Conservation (phyloP, 2,797 vertebrate species). For the Paramormyrops hopkinsi region DNA sequence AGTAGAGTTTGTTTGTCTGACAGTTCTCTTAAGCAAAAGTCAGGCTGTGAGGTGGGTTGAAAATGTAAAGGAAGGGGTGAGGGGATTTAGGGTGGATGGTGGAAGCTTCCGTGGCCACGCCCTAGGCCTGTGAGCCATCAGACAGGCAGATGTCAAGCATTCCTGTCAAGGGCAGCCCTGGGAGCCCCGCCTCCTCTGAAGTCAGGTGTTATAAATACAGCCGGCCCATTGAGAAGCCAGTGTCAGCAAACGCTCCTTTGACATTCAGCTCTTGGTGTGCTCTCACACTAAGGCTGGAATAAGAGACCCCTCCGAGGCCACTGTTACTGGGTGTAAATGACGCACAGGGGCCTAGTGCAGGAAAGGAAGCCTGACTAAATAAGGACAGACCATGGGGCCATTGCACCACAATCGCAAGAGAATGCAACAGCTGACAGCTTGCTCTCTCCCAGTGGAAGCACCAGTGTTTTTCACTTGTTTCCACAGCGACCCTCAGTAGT, state of each 20-base stretch:
- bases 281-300: constrained; percentile 42
- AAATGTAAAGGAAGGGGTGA: neutral
- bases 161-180: constrained; percentile 26
- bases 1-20: neutral
- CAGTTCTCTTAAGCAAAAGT: neutral
- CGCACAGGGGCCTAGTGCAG: constrained; percentile 65
- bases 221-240: constrained; percentile 30
- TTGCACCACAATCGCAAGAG: constrained; percentile 68
- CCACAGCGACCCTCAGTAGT: neutral
- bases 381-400: constrained; percentile 74
- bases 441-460: constrained; percentile 24
- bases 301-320: constrained; percentile 45
- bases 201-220: constrained; percentile 53
- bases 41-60: neutral
- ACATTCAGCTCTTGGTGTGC: constrained; percentile 45
- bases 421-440: constrained; percentile 84
- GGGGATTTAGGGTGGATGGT: neutral
- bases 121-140: neutral
- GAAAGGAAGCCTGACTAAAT: constrained; percentile 88
- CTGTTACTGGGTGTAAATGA: constrained; percentile 70
- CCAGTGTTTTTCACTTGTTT: neutral
- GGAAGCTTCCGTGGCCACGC: neutral
- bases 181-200: constrained; percentile 33
- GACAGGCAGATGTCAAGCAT: constrained; percentile 7
- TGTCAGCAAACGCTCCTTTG: constrained; percentile 37